These are phyloP conservation scores for Trachelus troglodyta DNA, from an alignment of 2,888 invertebrate species.

Conservation along the genomic window DNA sequence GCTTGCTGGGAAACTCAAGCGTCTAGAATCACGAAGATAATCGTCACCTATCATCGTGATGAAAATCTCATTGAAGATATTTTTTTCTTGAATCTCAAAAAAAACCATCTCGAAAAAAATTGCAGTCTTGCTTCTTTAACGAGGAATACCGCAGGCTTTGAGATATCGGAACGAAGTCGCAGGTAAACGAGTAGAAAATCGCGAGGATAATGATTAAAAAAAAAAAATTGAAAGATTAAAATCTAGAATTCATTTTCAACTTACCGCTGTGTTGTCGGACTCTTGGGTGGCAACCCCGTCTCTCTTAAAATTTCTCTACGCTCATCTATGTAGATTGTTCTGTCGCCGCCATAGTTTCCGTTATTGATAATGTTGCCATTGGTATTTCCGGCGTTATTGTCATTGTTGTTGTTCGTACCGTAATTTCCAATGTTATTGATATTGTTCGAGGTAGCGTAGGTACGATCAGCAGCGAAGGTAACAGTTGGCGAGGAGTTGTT, in stretches of 20 bases:
- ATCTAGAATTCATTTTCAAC: slow-evolving; percentile 30
- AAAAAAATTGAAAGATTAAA: no score
- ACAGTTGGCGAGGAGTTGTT: slow-evolving; percentile 79
- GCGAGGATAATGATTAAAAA: not conserved
- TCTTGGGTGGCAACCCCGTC: slow-evolving; percentile 81
- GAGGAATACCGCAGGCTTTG: not conserved
- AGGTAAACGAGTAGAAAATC: no score
- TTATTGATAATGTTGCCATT: slow-evolving; percentile 48
- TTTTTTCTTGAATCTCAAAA: not conserved
- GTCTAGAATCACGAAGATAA: slow-evolving; percentile 61
- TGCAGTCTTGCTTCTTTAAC: not conserved
- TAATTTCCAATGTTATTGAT: slow-evolving; percentile 41
- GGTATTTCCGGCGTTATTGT: slow-evolving; percentile 33
- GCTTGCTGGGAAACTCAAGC: slow-evolving; percentile 66
- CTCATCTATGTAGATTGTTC: slow-evolving; percentile 61
- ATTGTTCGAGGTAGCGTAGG: slow-evolving; percentile 39
- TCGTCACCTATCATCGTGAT: not conserved
- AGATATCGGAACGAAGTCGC: slow-evolving; percentile 16
- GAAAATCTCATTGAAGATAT: not conserved
- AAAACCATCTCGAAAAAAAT: slow-evolving; percentile 1
- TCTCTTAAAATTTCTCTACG: slow-evolving; percentile 58
- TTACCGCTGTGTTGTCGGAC: slow-evolving; percentile 80
- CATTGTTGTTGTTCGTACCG: slow-evolving; percentile 37
- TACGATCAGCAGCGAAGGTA: slow-evolving; percentile 59
- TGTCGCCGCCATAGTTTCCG: slow-evolving; percentile 48